phyloP scores from a whole-genome alignment of 2,113 vertebrate species.

The Neofelis nebulosa region DNA sequence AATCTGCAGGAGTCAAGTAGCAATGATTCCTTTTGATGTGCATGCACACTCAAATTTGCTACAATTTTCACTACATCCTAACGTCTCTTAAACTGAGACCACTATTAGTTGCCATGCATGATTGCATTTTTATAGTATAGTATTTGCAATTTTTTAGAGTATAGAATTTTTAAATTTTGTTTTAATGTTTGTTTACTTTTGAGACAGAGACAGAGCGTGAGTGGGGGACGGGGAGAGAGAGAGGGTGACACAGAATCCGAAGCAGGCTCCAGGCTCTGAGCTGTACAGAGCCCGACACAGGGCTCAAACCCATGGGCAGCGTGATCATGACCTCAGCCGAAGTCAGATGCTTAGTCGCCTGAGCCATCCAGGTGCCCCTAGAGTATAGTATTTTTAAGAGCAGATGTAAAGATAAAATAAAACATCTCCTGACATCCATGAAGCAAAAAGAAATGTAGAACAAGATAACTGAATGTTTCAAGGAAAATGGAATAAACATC shows the following conservation, averaged over 20 bases:
- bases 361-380: too few species aligned
- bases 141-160: neutral
- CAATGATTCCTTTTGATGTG: slow-evolving; percentile 38
- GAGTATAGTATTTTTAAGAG: neutral
- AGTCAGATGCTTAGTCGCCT: too few species aligned
- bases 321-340: too few species aligned
- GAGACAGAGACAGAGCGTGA: too few species aligned
- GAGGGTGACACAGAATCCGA: too few species aligned
- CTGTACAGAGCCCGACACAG: too few species aligned
- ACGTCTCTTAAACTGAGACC: neutral
- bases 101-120: neutral
- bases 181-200: too few species aligned
- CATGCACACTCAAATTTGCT: neutral
- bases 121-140: neutral
- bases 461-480: neutral
- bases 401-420: slow-evolving; percentile 14
- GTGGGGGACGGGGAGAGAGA: too few species aligned
- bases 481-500: neutral
- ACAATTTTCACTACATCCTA: neutral
- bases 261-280: too few species aligned
- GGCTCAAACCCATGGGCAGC: too few species aligned
- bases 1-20: neutral
- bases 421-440: neutral
- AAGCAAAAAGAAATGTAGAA: neutral
- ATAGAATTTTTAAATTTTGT: neutral